Evolutionary conservation across 2,113 vertebrate genomes (phyloP), one percentile per base, ranked within the genome.

Genomic region (Dolichotis patagonum): DNA sequence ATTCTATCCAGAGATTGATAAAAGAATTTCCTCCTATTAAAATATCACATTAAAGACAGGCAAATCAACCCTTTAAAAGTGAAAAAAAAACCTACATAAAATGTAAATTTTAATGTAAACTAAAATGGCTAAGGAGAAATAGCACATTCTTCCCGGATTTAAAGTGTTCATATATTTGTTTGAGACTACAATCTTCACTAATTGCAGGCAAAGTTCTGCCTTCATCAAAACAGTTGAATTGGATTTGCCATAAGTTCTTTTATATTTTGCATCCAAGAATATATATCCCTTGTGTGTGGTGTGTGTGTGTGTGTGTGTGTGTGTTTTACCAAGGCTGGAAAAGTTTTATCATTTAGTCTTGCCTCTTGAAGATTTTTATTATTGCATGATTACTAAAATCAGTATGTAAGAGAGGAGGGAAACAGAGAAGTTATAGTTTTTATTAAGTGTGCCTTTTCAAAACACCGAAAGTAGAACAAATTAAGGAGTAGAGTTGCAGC

Each of bases 301-400:
- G 11, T 0, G 0, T 3, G 46, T 69, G 2, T 78, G 2, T 69
- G 22, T 81, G 2, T 54, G 56, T 58, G 4, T 32, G 19, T 12
- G 0, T 35, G 12, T 22, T 20, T 30, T 94, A 46, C n/a, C 4
- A 3, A 65, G 6, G 4, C 28, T 94, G 38, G 22, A 95, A 85
- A 71, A 67, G 5, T 62, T 88, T 38, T 43, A 28, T 90, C 46
- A 8, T 95, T 49, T 91, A 2, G 80, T 88, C 28, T 63, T 93
- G 16, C 22, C 49, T 28, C 32, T 91, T 83, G 56, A 88, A 62
- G 77, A 92, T 88, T 94, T 83, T 89, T 83, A 85, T 85, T 84
- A 94, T 86, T 94, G 65, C 5, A 83, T 97, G 91, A 93, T 86
- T 95, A 56, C 41, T 91, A 94, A 91, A 83, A 80, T 95, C 30